phyloP scores from a whole-genome alignment of 2,888 invertebrate species.

The Bombylius major region DNA sequence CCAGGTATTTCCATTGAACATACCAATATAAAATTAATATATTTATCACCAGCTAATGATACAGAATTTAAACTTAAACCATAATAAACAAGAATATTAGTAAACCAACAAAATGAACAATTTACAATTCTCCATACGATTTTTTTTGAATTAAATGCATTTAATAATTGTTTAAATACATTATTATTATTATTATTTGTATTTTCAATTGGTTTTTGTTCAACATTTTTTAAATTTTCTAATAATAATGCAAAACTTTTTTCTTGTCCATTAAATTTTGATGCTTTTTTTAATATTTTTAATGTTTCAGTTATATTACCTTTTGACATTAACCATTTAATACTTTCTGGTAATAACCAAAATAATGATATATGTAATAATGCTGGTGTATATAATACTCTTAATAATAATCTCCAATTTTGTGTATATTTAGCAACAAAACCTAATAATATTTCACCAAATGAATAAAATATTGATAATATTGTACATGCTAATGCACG shows the following conservation, averaged over 20 bases:
- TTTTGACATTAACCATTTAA: conserved; percentile 60
- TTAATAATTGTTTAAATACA: conserved; percentile 4
- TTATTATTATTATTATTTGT: background rate
- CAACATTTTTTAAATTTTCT: background rate
- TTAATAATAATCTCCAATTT: conserved; percentile 55
- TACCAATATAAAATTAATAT: conserved; percentile 55
- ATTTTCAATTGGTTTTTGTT: background rate
- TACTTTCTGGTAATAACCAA: conserved; percentile 57
- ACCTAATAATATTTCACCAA: conserved; percentile 56
- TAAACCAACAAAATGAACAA: conserved; percentile 69
- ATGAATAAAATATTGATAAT: conserved; percentile 54
- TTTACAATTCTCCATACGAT: conserved; percentile 37
- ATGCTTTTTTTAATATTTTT: conserved; percentile 45
- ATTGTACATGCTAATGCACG: conserved; percentile 60
- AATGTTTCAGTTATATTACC: conserved; percentile 45
- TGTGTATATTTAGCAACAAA: conserved; percentile 51
- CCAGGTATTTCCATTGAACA: conserved; percentile 57
- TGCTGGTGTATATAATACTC: conserved; percentile 52
- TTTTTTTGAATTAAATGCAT: conserved; percentile 13
- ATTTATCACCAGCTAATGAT: conserved; percentile 57
- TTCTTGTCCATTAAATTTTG: conserved; percentile 40
- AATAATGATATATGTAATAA: conserved; percentile 53
- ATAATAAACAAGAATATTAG: conserved; percentile 66
- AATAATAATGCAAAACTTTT: background rate
- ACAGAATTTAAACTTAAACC: conserved; percentile 69